Evolutionary conservation across 2,888 invertebrate species (phyloP), one percentile per base, ranked within the genome.

Genomic region (Ormia ochracea): DNA sequence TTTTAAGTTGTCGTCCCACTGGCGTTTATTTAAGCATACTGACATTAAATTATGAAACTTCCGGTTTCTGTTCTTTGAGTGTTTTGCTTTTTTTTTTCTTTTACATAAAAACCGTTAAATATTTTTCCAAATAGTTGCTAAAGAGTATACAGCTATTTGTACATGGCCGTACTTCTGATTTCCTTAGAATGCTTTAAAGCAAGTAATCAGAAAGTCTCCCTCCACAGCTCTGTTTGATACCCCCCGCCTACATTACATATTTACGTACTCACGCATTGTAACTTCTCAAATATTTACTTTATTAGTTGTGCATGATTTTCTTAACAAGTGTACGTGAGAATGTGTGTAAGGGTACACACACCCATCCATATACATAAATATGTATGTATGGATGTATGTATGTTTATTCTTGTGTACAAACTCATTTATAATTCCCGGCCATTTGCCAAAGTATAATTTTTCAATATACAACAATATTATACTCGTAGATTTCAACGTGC

Each of bases 351-450:
- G n/a, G n/a, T n/a, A n/a, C n/a, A n/a, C n/a, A n/a, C n/a, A n/a
- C n/a, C n/a, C n/a, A n/a, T n/a, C n/a, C n/a, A n/a, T n/a, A n/a
- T n/a, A n/a, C n/a, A n/a, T n/a, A n/a, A n/a, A n/a, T n/a, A n/a
- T n/a, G n/a, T n/a, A n/a, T n/a, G n/a, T n/a, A n/a, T n/a, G n/a
- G n/a, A n/a, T n/a, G n/a, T n/a, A n/a, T n/a, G n/a, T n/a, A n/a
- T n/a, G n/a, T n/a, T n/a, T n/a, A n/a, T n/a, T n/a, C n/a, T 50
- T 50, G n/a, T 36, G 10, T 36, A 65, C 65, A 45, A 73, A 76
- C 80, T 80, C 80, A 80, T 80, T 80, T 76, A 72, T 56, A 80
- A 80, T 80, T 76, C 80, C 61, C 68, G 52, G 58, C 72, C 80
- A 80, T 80, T 80, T 80, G 72, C 68, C 63, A 43, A 68, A 72